Base-by-base conservation (phyloP, 2,113 vertebrate genomes). In the Oceanites oceanicus region DNA sequence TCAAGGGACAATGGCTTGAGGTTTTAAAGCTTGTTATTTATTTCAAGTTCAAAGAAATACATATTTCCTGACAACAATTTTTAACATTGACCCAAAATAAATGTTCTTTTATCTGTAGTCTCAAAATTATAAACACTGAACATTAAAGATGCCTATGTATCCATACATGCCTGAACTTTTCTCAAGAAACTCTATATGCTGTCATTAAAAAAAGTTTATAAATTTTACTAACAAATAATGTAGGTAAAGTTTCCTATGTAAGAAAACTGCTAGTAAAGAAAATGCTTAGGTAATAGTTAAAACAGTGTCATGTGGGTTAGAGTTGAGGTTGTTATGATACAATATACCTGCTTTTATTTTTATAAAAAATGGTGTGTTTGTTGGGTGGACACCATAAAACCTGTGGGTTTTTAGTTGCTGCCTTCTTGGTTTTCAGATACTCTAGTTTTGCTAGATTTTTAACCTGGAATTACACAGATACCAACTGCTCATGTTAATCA, bases 41-140 rank as follows among this genome's bases (percentile, higher is more conserved):
- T 90, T 96, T 86, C 32, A 81, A 47, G 88, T 96, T 96, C 96
- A 96, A 96, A 96, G 90, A 92, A 90, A 88, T 87, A 91, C 77
- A 36, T 87, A 72, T 93, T 97, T 94, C 86, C 94, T 96, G 34
- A 45, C 32, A 67, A 65, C 30, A 38, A 13, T 78, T 95, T 95
- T 53, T 66, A 83, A 83, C 71, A n/a, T 47, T 67, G 78, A 95
- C 90, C 63, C 16, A 2, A 88, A 96, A 96, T 96, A 95, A 96
- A 88, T 71, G n/a, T 70, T 93, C 82, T 96, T 97, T 96, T 42
- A 77, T 93, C 59, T 71, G 15, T 25, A 26, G 88, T 75, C 66
- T 94, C 38, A 88, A 45, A 56, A 45, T 78, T 70, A 67, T 47
- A 90, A 93, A 95, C 75, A 88, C 40, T 63, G 16, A 15, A 29